Percentiles rank a stretch among this genome's conserved stretches.
Conservation (phyloP, 2,888 invertebrate genomes). For the Smittia aterrima region DNA sequence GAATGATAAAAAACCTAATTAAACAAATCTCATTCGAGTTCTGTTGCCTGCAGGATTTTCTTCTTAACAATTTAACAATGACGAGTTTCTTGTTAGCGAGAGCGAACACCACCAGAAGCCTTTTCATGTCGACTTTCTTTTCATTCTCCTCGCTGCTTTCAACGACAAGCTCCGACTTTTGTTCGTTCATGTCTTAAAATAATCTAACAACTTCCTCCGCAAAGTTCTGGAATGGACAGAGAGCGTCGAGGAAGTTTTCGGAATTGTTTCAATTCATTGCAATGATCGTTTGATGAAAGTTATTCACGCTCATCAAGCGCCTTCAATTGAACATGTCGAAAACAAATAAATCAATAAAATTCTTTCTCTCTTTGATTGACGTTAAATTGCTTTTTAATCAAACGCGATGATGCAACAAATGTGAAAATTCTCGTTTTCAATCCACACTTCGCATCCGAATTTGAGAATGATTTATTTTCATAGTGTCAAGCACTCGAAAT, state of each 20-base stretch:
- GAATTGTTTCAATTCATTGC: no score
- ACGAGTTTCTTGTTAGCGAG: no score
- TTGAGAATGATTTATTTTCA: neutral
- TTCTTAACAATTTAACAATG: no score
- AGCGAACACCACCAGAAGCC: no score
- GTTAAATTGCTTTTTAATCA: neutral
- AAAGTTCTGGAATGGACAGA: no score
- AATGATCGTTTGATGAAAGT: neutral
- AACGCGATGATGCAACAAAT: neutral
- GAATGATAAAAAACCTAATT: neutral
- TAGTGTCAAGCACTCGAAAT: neutral
- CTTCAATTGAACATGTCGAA: neutral
- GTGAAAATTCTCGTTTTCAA: neutral
- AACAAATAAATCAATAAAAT: conserved; percentile 3
- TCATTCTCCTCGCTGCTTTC: no score
- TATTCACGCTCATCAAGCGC: neutral
- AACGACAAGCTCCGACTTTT: no score
- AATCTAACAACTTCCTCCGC: no score
- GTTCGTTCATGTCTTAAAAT: no score
- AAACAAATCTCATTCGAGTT: neutral
- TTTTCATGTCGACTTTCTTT: no score
- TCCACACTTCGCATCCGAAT: neutral
- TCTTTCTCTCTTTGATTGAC: neutral
- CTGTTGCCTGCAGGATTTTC: no score
- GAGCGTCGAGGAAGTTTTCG: no score